Evolutionary conservation across 2,113 vertebrate species (phyloP), one percentile per base, ranked within the genome.

Genomic region (Conger conger): DNA sequence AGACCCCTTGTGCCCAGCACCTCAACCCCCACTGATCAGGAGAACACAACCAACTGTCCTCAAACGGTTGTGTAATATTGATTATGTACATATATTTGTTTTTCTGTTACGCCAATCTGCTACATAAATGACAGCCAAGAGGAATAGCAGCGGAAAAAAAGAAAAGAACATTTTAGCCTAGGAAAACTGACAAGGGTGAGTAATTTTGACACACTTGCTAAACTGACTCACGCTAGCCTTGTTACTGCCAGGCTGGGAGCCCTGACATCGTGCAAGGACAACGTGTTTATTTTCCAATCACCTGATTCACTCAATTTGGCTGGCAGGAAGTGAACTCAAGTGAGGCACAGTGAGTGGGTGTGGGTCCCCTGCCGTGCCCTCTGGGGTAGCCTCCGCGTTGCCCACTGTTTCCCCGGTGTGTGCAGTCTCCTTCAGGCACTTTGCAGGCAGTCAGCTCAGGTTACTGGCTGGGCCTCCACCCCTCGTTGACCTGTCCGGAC

Each of bases 101-200:
- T 79, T n/a, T 92, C 91, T 92, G 84, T 76, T 79, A 76, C 53
- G 33, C 91, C 92, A 91, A 91, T 89, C 87, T 88, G 63, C 84
- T 87, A 91, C 89, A 89, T 91, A 93, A 94, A 95, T 94, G 93
- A 92, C 86, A 76, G 91, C 91, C 81, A 76, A 87, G 84, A 91
- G 90, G 93, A 90, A 89, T 94, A 92, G 93, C 91, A 18, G 92
- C 90, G 91, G 91, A 93, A 93, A 95, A 94, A 92, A n/a, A 89
- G 91, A 90, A 93, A 93, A 93, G 93, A 92, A 92, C 89, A 93
- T 87, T 93, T 92, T 91, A 89, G 91, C 88, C 89, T 90, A 91
- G 88, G 90, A 91, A 91, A 92, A 91, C 90, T 92, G 91, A 93
- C 91, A 93, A 86, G 85, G 90, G 86, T 94, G 92, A 94, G 91